Percentiles rank a stretch among this genome's conserved stretches.
Evolutionary conservation across 2,797 vertebrate species (phyloP).

Genomic region (Petrocephalus sullivani): DNA sequence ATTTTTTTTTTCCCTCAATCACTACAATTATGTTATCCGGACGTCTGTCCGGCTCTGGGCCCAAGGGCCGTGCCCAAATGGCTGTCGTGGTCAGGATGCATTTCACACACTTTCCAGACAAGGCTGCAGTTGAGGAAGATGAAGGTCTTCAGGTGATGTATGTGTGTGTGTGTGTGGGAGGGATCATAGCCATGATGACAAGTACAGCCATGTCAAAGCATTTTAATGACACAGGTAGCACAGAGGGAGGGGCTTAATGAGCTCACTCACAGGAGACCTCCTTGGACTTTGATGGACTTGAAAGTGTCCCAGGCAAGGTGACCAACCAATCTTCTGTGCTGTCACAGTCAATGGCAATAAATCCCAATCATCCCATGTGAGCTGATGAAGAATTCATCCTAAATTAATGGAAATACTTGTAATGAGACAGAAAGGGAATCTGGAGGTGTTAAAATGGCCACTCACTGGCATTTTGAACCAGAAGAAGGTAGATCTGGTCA

Average conservation of each 20-base stretch:
- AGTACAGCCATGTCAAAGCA: slow-evolving; percentile 42
- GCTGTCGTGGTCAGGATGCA: slow-evolving; percentile 46
- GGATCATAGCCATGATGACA: slow-evolving; percentile 63
- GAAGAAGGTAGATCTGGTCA: not conserved
- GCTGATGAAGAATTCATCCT: not conserved
- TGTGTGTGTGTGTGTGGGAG: slow-evolving; percentile 28
- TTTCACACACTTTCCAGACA: slow-evolving; percentile 46
- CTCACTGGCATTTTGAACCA: not conserved
- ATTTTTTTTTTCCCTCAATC: slow-evolving; percentile 48
- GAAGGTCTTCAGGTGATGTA: not conserved
- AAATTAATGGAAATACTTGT: not conserved
- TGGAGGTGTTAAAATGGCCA: not conserved
- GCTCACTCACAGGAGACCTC: slow-evolving; percentile 48
- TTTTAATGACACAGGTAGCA: slow-evolving; percentile 37
- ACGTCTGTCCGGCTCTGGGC: slow-evolving; percentile 46
- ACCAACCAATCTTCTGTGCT: not conserved
- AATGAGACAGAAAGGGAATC: not conserved
- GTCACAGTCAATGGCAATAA: not conserved
- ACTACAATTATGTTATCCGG: slow-evolving; percentile 65
- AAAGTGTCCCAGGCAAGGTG: slow-evolving; percentile 57
- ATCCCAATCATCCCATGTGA: not conserved
- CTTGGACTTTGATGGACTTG: slow-evolving; percentile 51
- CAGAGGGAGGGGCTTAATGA: slow-evolving; percentile 76
- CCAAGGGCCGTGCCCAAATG: slow-evolving; percentile 56
- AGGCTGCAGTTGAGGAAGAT: slow-evolving; percentile 14